Base-by-base conservation (phyloP, 2,113 vertebrate species). In the Oostethus manadensis region DNA sequence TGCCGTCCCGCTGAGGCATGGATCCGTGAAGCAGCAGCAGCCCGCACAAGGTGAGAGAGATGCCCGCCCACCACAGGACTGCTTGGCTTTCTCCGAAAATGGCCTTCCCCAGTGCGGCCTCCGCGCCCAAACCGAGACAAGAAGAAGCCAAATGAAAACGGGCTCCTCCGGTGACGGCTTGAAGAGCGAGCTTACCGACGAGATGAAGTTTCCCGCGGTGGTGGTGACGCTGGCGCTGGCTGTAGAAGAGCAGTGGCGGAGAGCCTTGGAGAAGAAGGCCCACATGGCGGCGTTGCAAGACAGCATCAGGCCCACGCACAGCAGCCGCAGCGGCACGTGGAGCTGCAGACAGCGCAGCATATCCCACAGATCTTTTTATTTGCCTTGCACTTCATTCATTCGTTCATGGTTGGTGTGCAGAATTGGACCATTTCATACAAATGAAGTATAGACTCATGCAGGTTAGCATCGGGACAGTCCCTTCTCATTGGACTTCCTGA, bases 241-340 rank as follows among this genome's bases (percentile, higher is more conserved):
- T 0, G 94, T 94, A 47, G 94, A 96, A 50, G 92, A 92, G 58
- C 90, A 93, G 76, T 91, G 89, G 10, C 88, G 85, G 56, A 99
- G 91, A 20, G 94, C 95, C 67, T 93, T 97, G 53, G 94, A 92
- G 70, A 98, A 98, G 81, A 94, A 89, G 0, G 91, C 93, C 95
- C 96, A 99, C 94, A 98, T 97, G 67, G 93, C 74, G 0, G 92
- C 86, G 74, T 87, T 97, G 73, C 91, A 92, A 0, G 56, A 56
- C 0, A 94, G 82, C 62, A 93, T 90, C 76, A 93, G 60, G 5
- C 81, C 67, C 3, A 88, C 60, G 13, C 91, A 93, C 38, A 88
- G 17, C 33, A 92, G 6, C 21, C 89, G 87, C 20, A 94, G 71
- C 33, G 89, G 82, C 47, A 91, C 6, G 14, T 87, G 83, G 16